Evolutionary conservation across 1,140 invertebrate genomes (phyloP).

Genomic region (Pygmarrhopalites habei): DNA sequence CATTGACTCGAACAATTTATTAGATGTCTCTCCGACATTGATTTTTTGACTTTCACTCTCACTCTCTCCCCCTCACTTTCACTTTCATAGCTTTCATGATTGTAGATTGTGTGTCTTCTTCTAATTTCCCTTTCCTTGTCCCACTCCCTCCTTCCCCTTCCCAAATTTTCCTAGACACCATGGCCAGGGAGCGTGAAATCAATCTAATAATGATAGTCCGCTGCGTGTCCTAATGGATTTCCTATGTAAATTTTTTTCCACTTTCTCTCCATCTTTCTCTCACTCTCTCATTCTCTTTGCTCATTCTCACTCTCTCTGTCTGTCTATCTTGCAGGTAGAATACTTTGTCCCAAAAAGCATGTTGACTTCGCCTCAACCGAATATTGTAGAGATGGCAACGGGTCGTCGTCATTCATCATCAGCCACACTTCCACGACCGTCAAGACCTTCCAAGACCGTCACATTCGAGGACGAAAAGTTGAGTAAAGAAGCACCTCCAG

Average conservation of each 20-base stretch:
- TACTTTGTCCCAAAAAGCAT: slow-evolving; percentile 40
- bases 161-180: no score
- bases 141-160: no score
- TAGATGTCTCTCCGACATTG: background rate
- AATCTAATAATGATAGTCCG: no score
- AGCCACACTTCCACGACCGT: slow-evolving; percentile 31
- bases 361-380: slow-evolving; percentile 30
- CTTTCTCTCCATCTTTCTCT: no score
- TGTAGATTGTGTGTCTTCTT: no score
- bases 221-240: no score
- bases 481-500: slow-evolving; percentile 35
- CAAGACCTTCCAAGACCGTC: slow-evolving; percentile 34
- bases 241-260: no score
- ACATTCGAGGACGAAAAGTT: slow-evolving; percentile 37
- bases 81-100: background rate
- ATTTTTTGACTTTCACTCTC: background rate
- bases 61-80: background rate
- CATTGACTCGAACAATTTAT: slow-evolving; percentile 2
- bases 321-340: slow-evolving; percentile 27
- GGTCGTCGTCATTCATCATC: slow-evolving; percentile 25
- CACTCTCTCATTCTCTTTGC: no score
- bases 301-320: background rate
- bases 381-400: slow-evolving; percentile 32
- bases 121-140: no score
- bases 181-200: no score